Evolutionary conservation across 2,113 vertebrate genomes (phyloP).

Genomic region (Sylvilagus bachmani): DNA sequence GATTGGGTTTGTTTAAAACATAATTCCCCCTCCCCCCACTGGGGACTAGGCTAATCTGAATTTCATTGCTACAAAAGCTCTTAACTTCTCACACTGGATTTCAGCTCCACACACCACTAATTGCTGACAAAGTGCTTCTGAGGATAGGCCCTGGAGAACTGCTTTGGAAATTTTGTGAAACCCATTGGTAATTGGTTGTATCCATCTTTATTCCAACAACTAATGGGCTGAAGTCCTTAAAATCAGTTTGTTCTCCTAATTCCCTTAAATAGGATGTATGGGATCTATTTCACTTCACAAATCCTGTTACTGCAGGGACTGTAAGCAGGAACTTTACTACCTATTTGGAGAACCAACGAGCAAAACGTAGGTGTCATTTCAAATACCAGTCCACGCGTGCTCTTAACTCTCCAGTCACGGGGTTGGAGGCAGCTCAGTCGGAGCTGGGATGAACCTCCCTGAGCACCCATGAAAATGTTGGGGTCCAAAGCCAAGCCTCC

Average conservation of each 20-base stretch:
- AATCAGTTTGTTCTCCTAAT: conserved; percentile 69
- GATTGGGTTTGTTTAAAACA: neutral
- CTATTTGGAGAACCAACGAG: neutral
- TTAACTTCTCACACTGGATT: neutral
- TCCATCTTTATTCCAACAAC: conserved; percentile 70
- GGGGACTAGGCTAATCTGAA: neutral
- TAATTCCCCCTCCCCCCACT: neutral
- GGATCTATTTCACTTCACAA: conserved; percentile 31
- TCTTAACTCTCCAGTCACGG: neutral
- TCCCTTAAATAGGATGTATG: conserved; percentile 74
- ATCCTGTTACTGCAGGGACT: neutral
- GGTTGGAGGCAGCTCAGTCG: neutral
- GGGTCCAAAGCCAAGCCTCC: neutral
- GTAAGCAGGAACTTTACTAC: neutral
- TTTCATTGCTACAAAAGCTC: neutral
- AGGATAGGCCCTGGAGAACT: neutral
- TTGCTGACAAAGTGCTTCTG: conserved; percentile 53
- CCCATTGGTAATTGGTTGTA: conserved; percentile 56
- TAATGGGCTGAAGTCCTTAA: conserved; percentile 60
- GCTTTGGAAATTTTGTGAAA: conserved; percentile 42
- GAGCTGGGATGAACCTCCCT: neutral
- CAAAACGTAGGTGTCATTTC: neutral
- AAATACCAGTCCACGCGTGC: neutral
- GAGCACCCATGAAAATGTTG: neutral
- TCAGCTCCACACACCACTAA: conserved; percentile 8